Base-by-base conservation (phyloP, 2,888 invertebrate genomes). In the Tetramorium bicarinatum region DNA sequence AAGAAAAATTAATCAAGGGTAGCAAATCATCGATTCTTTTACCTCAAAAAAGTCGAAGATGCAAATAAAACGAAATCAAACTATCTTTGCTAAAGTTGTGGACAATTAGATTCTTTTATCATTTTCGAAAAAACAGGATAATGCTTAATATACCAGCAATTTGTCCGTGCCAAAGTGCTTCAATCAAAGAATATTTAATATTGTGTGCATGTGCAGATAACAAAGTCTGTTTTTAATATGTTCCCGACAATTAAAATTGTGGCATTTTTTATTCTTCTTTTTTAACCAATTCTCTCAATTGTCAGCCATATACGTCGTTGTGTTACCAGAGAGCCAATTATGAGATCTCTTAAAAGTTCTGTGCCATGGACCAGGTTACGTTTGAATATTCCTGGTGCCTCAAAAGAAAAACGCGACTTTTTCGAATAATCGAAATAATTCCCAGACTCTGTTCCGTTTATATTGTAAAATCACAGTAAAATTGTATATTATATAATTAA, bases 391-490 rank as follows among this genome's bases (percentile, higher is more conserved):
- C 85, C 87, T 90, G 90, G 87, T 88, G 59, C 81, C 83, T 85
- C 64, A 66, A 77, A 76, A 86, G 34, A 69, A 81, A 64, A 74
- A 56, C 49, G 72, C 62, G 80, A 85, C 76, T 82, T 87, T 80
- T 81, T 66, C 83, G 64, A 79, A 83, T 84, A 69, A 85, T 87
- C 82, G 29, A 83, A 52, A 54, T 52, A 52, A 82, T 84, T 88
- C 83, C 76, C 83, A 74, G 83, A 84, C 75, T 87, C 88, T 80
- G 83, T 91, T 92, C 91, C 86, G 86, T 93, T 93, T 92, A 91
- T 91, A 92, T 86, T 93, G 92, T 93, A 92, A 92, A 93, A 92
- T 93, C 91, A 92, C 87, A 91, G 88, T 87, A 87, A 88, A 90
- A 92, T 62, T 91, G 91, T 91, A 88, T 88, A 93, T 93, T 92